Base-by-base conservation (phyloP, 2,888 invertebrate genomes). In the Folsomia candida region DNA sequence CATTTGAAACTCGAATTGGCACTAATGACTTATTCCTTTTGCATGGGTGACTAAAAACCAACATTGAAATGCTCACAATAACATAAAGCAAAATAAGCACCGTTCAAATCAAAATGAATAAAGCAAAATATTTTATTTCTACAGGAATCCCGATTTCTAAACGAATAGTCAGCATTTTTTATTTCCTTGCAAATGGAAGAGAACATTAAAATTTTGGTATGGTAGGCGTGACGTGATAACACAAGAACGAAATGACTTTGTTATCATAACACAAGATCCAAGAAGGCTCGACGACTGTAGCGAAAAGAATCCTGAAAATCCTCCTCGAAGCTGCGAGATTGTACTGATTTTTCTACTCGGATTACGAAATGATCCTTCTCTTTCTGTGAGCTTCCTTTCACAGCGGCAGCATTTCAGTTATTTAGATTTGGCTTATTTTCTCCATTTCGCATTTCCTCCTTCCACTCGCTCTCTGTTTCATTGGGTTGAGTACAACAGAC, bases 281-380 rank as follows among this genome's bases (percentile, higher is more conserved):
- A 6, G 28, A 28, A 11, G 4, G 25, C 4, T 24, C 20, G 14
- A 20, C 26, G 20, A 59, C 57, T 6, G 24, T 9, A 22, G 9
- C 6, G 25, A 28, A 29, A 27, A 18, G 28, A 61, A 61, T 28
- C 27, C 61, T 26, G 18, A 54, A 54, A 54, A 54, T 54, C 54
- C 54, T 54, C n/a, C 54, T 54, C 20, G 6, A 14, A 22, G 59
- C 25, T 59, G 37, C n/a, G 61, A 59, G 59, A 61, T 61, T 61
- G 61, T 61, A 18, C 61, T 28, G 61, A 61, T 61, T 61, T 28
- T 61, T 61, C 61, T 61, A 61, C 28, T 18, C 29, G 61, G 61
- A 61, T 61, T 61, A 61, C n/a, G n/a, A 28, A 61, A 28, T 26
- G 29, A 28, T 28, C 29, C 61, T 27, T 26, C 37, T 37, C 37